A percentile compares a stretch with the other conserved stretches of the same genome.
Conservation (phyloP, 1,140 invertebrate genomes). For the Drosophila ercepeae region DNA sequence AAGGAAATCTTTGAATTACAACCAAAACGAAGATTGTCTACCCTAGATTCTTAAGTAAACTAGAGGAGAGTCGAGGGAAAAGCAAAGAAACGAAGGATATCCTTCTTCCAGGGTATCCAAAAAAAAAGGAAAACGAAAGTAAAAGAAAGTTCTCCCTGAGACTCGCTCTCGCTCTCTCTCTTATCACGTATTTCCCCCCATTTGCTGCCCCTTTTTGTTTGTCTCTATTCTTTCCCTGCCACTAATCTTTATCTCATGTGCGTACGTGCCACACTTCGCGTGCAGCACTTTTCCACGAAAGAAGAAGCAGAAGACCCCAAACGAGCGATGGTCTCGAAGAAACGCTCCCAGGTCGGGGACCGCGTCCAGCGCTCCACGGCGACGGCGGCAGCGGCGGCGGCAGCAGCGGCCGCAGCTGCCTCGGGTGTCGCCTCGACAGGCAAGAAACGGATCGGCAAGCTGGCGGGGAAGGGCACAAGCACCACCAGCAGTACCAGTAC, state of each 20-base stretch:
- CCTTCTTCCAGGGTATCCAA: not conserved
- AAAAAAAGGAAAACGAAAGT: not conserved
- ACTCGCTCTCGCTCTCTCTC: not conserved
- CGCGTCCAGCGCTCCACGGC: conserved; percentile 65
- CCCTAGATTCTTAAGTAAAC: conserved; percentile 42
- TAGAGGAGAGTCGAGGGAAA: too few relatives aligned
- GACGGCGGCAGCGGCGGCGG: conserved; percentile 31
- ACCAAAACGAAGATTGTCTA: not conserved
- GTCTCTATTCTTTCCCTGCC: not conserved
- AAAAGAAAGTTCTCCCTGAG: not conserved
- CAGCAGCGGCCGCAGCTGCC: conserved; percentile 20
- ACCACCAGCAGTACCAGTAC: too few relatives aligned
- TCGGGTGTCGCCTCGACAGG: conserved; percentile 12
- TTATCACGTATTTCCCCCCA: not conserved
- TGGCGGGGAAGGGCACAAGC: conserved; percentile 27
- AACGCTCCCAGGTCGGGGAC: conserved; percentile 69
- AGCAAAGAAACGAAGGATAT: too few relatives aligned
- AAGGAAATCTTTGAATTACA: not conserved
- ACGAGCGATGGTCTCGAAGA: conserved; percentile 73
- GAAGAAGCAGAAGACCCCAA: not conserved
- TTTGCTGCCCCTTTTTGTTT: not conserved
- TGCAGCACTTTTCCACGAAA: conserved; percentile 14
- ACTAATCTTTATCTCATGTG: conserved; percentile 14
- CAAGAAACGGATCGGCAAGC: conserved; percentile 60
- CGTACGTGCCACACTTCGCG: conserved; percentile 5